phyloP scores from a whole-genome alignment of 2,113 vertebrate species.

The Arvicanthis niloticus region DNA sequence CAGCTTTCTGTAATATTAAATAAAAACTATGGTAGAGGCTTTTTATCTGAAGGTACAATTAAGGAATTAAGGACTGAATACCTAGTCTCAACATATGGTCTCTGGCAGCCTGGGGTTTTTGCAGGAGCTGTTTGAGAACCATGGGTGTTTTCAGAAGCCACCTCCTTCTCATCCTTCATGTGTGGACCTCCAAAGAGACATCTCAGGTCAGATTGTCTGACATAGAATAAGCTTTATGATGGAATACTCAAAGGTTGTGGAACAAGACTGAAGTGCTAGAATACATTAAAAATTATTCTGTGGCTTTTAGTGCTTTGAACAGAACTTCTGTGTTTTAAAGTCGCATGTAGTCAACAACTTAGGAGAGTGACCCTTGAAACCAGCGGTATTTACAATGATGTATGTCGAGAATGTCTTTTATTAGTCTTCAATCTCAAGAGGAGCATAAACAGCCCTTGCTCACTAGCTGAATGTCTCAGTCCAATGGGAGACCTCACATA shows the following conservation, averaged over 20 bases:
- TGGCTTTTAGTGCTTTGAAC: background rate
- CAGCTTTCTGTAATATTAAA: background rate
- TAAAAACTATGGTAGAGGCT: background rate
- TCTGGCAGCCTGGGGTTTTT: background rate
- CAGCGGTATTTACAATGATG: background rate
- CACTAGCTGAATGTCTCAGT: background rate
- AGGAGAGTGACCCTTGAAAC: background rate
- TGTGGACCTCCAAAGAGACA: background rate
- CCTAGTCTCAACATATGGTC: background rate
- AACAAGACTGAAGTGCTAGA: background rate
- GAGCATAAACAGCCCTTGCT: background rate
- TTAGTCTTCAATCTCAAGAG: background rate
- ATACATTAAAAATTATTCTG: background rate
- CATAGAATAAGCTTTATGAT: background rate
- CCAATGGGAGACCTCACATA: background rate
- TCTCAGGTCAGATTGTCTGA: background rate
- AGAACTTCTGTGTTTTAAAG: slow-evolving; percentile 19
- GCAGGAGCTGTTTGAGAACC: background rate
- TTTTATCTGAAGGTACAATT: background rate
- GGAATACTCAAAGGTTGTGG: background rate
- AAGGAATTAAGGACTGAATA: background rate
- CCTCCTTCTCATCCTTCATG: background rate
- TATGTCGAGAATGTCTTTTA: slow-evolving; percentile 5
- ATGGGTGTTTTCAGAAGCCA: background rate
- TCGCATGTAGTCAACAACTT: background rate